Conservation (phyloP, 2,888 invertebrate genomes). For the Macrophya annulata region DNA sequence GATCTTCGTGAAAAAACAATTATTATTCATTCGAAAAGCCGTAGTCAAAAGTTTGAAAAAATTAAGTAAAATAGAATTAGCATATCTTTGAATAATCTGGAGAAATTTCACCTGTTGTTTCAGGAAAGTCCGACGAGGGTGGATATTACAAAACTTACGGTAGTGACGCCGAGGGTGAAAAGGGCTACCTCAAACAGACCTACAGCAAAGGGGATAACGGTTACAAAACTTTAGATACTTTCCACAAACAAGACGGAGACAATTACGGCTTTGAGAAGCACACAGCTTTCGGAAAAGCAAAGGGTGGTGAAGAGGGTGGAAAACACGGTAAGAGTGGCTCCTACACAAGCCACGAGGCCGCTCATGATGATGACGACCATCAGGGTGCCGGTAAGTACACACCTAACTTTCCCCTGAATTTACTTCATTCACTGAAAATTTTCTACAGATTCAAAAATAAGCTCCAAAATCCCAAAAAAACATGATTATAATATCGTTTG, state of each 20-base stretch:
- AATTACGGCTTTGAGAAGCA: slow-evolving; percentile 87
- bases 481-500: not conserved
- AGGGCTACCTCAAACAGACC: slow-evolving; percentile 85
- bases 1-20: not conserved
- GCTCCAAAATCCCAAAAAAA: not conserved
- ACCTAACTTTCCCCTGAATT: not conserved
- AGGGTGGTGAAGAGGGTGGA: slow-evolving; percentile 70
- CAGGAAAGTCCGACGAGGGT: slow-evolving; percentile 79
- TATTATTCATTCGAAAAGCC: not conserved
- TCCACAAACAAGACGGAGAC: slow-evolving; percentile 88
- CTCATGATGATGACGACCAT: slow-evolving; percentile 79
- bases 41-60: not conserved
- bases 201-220: slow-evolving; percentile 86
- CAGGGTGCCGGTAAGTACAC: slow-evolving; percentile 76
- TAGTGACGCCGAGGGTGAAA: slow-evolving; percentile 82
- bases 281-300: slow-evolving; percentile 83
- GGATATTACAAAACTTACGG: slow-evolving; percentile 84
- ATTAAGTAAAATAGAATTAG: not conserved
- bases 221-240: slow-evolving; percentile 88
- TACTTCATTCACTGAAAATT: not conserved
- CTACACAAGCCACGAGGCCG: slow-evolving; percentile 72
- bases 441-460: not conserved
- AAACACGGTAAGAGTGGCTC: slow-evolving; percentile 68
- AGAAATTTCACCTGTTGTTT: slow-evolving; percentile 53
- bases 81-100: not conserved